Evolutionary conservation across 2,797 vertebrate genomes (phyloP).

Genomic region (Vespertilio murinus): DNA sequence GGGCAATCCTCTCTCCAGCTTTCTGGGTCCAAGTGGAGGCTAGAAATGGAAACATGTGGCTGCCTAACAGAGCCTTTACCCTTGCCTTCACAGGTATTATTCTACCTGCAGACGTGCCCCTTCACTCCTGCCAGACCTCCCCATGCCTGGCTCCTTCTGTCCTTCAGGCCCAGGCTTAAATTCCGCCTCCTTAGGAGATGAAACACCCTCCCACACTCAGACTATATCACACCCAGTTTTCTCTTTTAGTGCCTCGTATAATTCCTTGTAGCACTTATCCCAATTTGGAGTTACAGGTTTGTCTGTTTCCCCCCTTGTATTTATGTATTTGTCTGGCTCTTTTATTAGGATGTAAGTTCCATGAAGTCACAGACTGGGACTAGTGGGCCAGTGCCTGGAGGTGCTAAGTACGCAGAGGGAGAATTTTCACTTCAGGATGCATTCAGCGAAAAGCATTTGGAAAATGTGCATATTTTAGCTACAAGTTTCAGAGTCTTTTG

Average conservation of each 20-base stretch:
- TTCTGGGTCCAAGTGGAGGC: background rate
- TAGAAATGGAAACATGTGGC: background rate
- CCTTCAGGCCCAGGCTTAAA: background rate
- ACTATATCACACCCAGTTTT: background rate
- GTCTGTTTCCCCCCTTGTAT: background rate
- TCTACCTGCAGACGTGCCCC: background rate
- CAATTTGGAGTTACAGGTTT: background rate
- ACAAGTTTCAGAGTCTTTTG: background rate
- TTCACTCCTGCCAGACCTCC: background rate
- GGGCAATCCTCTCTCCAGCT: background rate
- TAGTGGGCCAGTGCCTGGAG: background rate
- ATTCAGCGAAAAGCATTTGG: background rate
- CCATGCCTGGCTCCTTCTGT: background rate
- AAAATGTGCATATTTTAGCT: background rate
- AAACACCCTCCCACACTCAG: background rate
- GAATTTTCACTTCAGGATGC: background rate
- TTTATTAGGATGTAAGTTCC: background rate
- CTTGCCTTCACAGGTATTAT: background rate
- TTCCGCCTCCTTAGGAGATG: background rate
- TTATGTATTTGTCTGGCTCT: background rate
- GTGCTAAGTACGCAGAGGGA: background rate
- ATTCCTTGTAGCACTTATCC: background rate
- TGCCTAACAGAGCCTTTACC: background rate
- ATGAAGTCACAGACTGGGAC: background rate
- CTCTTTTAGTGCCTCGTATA: background rate